Evolutionary conservation across 1,140 invertebrate genomes (phyloP).

Genomic region (Drosophila kurseongensis): DNA sequence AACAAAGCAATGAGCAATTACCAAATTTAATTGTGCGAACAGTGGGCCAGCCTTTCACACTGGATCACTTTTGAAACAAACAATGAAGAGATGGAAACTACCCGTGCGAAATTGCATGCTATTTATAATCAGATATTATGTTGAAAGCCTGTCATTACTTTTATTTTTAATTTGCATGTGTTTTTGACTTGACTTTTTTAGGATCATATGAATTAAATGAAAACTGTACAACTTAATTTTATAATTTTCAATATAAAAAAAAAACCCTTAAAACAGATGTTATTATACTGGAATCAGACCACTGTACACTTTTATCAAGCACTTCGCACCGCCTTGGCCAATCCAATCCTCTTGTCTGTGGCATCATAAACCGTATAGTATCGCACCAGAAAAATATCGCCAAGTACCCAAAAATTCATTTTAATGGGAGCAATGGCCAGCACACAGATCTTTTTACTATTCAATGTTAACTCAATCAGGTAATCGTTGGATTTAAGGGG

Average conservation of each 20-base stretch:
- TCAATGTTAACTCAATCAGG: constrained; percentile 6
- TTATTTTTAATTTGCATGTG: too few species aligned
- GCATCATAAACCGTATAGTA: constrained; percentile 61
- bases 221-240: too few species aligned
- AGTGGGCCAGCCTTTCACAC: constrained; percentile 2
- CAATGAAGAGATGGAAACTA: not conserved
- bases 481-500: constrained; percentile 35
- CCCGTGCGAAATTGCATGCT: not conserved
- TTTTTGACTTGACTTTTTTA: too few species aligned
- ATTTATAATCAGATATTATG: not conserved
- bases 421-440: constrained; percentile 33
- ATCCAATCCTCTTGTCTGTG: constrained; percentile 31
- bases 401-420: constrained; percentile 53
- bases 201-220: too few species aligned
- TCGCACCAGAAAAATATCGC: constrained; percentile 48
- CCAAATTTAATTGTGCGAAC: constrained; percentile 20
- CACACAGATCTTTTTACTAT: constrained; percentile 8
- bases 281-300: not conserved
- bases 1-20: constrained; percentile 42
- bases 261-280: too few species aligned
- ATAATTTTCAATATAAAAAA: too few species aligned
- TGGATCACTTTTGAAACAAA: not conserved
- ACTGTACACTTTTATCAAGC: not conserved
- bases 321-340: constrained; percentile 30
- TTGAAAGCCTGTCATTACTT: not conserved